phyloP scores from a whole-genome alignment of 2,888 invertebrate species.

The Subacronicta megacephala region DNA sequence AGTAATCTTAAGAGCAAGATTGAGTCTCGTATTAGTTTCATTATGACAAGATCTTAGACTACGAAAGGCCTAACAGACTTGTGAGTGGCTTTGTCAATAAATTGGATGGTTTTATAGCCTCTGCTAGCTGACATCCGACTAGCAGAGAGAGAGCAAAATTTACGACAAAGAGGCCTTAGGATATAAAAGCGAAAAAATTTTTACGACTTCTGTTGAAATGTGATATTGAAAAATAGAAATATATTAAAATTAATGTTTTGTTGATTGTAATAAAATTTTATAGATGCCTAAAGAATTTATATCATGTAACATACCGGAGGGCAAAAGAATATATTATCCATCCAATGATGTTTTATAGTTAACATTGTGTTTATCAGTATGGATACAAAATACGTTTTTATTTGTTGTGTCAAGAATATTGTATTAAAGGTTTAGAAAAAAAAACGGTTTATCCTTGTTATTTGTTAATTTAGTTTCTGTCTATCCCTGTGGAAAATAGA shows the following conservation, averaged over 20 bases:
- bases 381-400: slow-evolving; percentile 4
- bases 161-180: slow-evolving; percentile 67
- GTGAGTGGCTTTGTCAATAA: slow-evolving; percentile 65
- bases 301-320: not conserved
- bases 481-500: too few species aligned
- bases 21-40: slow-evolving; percentile 17
- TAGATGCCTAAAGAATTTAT: slow-evolving; percentile 1
- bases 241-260: slow-evolving; percentile 19
- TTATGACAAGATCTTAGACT: slow-evolving; percentile 36
- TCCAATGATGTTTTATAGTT: too few species aligned
- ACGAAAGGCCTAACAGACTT: slow-evolving; percentile 48
- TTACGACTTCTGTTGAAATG: slow-evolving; percentile 66
- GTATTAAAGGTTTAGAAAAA: too few species aligned
- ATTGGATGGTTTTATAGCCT: slow-evolving; percentile 72
- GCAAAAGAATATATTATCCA: slow-evolving; percentile 8
- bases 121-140: slow-evolving; percentile 63
- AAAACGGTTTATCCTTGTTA: too few species aligned
- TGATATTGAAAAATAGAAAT: slow-evolving; percentile 53
- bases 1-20: slow-evolving; percentile 14
- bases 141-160: slow-evolving; percentile 63
- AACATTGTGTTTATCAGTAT: slow-evolving; percentile 4
- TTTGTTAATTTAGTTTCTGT: too few species aligned
- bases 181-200: slow-evolving; percentile 70
- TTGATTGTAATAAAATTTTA: slow-evolving; percentile 28
- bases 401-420: too few species aligned